Conservation (phyloP, 2,888 invertebrate species). For the Polydrusus tereticollis region DNA sequence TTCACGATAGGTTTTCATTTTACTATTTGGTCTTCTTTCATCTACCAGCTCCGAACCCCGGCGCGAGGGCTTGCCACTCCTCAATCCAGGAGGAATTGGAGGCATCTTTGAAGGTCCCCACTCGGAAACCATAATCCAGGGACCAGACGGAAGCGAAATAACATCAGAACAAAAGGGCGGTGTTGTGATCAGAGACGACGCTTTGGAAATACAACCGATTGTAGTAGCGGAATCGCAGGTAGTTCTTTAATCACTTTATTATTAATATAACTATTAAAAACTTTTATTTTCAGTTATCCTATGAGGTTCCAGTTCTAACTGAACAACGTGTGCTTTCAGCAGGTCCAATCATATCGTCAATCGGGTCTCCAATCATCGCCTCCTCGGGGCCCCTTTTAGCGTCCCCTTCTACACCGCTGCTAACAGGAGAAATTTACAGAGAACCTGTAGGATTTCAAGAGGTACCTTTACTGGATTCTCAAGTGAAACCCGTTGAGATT, state of each 20-base stretch:
- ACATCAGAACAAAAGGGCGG: constrained; percentile 61
- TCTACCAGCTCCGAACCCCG: constrained; percentile 24
- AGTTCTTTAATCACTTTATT: not conserved
- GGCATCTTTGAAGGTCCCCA: constrained; percentile 63
- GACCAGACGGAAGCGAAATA: constrained; percentile 65
- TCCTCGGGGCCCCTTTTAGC: constrained; percentile 25
- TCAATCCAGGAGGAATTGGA: constrained; percentile 62
- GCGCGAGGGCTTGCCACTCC: constrained; percentile 55
- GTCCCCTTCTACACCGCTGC: constrained; percentile 37
- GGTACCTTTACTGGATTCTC: constrained; percentile 50
- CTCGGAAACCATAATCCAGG: constrained; percentile 63
- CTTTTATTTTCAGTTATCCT: not conserved
- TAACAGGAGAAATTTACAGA: constrained; percentile 21
- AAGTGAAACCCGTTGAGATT: constrained; percentile 48
- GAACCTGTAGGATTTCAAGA: not conserved
- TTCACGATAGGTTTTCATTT: constrained; percentile 22
- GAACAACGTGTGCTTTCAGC: not conserved
- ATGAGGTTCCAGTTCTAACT: constrained; percentile 10
- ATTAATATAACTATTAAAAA: too few species aligned
- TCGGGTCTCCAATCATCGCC: not conserved
- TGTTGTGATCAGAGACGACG: constrained; percentile 49
- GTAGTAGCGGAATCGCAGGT: constrained; percentile 53
- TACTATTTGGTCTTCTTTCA: constrained; percentile 13
- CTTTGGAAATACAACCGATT: constrained; percentile 50
- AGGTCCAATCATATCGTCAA: constrained; percentile 8